phyloP scores from a whole-genome alignment of 2,797 vertebrate genomes.

The Falco concolor region DNA sequence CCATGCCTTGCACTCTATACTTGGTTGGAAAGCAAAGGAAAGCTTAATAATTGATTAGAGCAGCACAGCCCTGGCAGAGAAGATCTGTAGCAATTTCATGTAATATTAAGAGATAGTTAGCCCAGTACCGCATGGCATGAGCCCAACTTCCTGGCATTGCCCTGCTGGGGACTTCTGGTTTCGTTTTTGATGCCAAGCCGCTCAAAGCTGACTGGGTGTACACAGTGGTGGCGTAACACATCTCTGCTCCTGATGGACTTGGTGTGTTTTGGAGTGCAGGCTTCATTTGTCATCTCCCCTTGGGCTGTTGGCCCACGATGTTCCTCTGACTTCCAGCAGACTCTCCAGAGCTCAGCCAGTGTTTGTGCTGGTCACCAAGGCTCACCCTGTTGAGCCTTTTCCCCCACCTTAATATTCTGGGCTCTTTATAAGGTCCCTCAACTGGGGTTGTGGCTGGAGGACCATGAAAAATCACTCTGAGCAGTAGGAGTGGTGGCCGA shows the following conservation, averaged over 20 bases:
- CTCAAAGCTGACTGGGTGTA: not conserved
- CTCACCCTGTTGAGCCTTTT: not conserved
- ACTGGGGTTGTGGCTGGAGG: not conserved
- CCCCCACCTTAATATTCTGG: not conserved
- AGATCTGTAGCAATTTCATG: not conserved
- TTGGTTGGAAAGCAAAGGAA: not conserved
- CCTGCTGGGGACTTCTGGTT: not conserved
- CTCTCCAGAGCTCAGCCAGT: not conserved
- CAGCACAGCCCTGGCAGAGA: not conserved
- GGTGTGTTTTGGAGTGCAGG: not conserved
- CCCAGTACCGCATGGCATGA: not conserved
- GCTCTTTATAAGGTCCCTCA: not conserved
- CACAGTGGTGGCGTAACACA: accelerated
- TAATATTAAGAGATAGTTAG: not conserved
- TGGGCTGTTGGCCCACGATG: not conserved
- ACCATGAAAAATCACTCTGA: accelerated
- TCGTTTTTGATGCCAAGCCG: not conserved
- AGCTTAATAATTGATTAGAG: not conserved
- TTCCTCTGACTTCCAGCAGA: not conserved
- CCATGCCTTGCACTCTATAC: accelerated
- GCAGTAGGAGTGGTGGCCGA: not conserved
- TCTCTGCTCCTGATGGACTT: not conserved
- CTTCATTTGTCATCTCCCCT: not conserved
- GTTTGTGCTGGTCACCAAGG: not conserved
- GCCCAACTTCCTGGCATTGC: not conserved